Conservation (phyloP, 2,888 invertebrate species). For the Mystacides longicornis region DNA sequence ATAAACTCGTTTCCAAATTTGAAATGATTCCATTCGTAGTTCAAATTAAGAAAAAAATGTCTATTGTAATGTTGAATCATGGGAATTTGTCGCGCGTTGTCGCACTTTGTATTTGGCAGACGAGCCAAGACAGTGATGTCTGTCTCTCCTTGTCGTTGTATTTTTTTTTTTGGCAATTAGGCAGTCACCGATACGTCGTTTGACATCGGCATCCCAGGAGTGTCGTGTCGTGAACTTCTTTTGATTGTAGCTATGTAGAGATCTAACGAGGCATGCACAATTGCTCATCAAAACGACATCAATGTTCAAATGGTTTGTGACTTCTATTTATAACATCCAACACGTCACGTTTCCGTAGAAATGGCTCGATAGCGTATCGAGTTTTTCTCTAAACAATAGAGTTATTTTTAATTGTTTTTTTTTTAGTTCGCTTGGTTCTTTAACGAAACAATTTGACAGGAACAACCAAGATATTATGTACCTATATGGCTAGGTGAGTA, state of each 20-base stretch:
- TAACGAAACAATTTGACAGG: too few species aligned
- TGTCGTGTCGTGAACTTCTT: slow-evolving; percentile 16
- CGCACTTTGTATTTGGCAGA: slow-evolving; percentile 8
- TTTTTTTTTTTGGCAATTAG: slow-evolving; percentile 26
- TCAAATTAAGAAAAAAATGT: neutral
- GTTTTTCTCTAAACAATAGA: too few species aligned
- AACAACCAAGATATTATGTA: too few species aligned
- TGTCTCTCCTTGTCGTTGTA: too few species aligned
- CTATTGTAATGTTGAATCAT: neutral
- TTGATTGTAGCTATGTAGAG: slow-evolving; percentile 13
- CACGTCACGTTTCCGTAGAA: too few species aligned
- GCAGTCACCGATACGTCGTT: slow-evolving; percentile 22
- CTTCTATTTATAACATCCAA: too few species aligned
- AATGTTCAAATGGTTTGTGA: too few species aligned
- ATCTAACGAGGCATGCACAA: neutral
- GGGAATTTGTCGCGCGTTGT: slow-evolving; percentile 6
- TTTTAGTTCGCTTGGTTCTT: too few species aligned
- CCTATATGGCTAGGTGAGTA: too few species aligned
- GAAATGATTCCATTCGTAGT: neutral
- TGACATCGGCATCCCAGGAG: slow-evolving; percentile 21
- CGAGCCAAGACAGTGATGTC: slow-evolving; percentile 15
- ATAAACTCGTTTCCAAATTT: too few species aligned
- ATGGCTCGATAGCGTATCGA: too few species aligned
- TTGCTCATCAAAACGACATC: neutral
- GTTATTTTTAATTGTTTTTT: too few species aligned